phyloP scores from a whole-genome alignment of 2,113 vertebrate species.

The Pachycephala philippinensis region DNA sequence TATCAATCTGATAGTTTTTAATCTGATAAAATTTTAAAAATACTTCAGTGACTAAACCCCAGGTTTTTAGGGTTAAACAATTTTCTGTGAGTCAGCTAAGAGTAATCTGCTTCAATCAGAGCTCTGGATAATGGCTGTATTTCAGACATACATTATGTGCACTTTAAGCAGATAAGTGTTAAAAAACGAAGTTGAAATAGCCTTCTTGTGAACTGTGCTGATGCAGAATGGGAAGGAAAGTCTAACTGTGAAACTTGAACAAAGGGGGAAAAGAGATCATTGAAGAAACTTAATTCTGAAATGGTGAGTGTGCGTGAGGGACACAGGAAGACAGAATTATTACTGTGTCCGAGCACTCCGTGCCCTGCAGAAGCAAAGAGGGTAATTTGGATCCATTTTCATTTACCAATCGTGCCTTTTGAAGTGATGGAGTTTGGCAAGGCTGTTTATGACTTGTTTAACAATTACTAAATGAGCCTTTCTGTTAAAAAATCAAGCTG shows the following conservation, averaged over 20 bases:
- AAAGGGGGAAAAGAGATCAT: not conserved
- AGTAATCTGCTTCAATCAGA: constrained; percentile 54
- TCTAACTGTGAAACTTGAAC: constrained; percentile 30
- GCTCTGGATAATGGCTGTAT: constrained; percentile 48
- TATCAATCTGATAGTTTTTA: not conserved
- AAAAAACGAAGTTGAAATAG: constrained; percentile 59
- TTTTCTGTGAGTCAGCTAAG: constrained; percentile 51
- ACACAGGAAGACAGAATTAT: not conserved
- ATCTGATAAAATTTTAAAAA: not conserved
- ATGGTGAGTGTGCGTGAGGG: not conserved
- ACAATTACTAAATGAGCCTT: constrained; percentile 35
- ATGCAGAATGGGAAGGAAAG: constrained; percentile 11
- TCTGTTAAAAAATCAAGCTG: constrained; percentile 4
- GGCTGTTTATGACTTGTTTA: constrained; percentile 53
- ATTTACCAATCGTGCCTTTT: constrained; percentile 37
- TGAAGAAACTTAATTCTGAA: constrained; percentile 40
- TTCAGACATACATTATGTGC: constrained; percentile 66
- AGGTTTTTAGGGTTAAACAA: constrained; percentile 16
- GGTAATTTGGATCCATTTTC: constrained; percentile 42
- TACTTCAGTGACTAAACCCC: not conserved
- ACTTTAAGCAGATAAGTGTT: constrained; percentile 58
- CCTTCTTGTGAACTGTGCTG: constrained; percentile 37
- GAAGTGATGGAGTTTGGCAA: constrained; percentile 37
- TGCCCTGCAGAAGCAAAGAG: constrained; percentile 25
- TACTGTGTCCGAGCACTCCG: not conserved